These are phyloP conservation scores for Okapia johnstoni DNA, from an alignment of 2,113 vertebrate genomes.

Conservation along the genomic window DNA sequence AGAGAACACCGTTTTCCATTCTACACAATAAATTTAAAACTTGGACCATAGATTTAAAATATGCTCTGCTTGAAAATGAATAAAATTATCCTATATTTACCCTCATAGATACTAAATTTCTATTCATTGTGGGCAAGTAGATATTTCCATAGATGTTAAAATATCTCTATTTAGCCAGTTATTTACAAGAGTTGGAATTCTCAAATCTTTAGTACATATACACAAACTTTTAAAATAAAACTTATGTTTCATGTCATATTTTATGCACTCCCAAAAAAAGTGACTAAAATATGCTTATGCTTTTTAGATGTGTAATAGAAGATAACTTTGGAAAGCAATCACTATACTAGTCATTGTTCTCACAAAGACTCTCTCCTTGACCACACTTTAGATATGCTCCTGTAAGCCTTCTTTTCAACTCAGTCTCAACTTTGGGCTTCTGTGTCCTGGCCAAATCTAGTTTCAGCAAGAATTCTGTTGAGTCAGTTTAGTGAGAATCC, in stretches of 20 bases:
- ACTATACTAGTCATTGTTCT: background rate
- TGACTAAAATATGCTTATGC: background rate
- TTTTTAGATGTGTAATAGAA: background rate
- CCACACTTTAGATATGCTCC: background rate
- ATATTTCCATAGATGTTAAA: background rate
- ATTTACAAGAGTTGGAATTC: background rate
- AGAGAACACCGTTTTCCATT: background rate
- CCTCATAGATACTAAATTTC: background rate
- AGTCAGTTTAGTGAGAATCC: background rate
- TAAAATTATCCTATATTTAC: background rate
- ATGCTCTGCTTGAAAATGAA: background rate
- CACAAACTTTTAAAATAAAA: background rate
- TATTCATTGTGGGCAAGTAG: background rate
- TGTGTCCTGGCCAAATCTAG: background rate
- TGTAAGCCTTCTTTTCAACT: background rate
- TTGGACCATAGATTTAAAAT: background rate
- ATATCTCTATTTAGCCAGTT: background rate
- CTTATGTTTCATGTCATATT: background rate
- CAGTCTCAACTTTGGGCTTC: background rate
- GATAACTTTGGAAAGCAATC: background rate
- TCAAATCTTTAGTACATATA: background rate
- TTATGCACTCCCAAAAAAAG: background rate
- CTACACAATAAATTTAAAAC: background rate
- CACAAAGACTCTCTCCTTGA: background rate
- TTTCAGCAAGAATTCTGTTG: background rate